Base-by-base conservation (phyloP, 37 sponge, comb jelly and placozoan genomes). In the Tethya wilhelma region DNA sequence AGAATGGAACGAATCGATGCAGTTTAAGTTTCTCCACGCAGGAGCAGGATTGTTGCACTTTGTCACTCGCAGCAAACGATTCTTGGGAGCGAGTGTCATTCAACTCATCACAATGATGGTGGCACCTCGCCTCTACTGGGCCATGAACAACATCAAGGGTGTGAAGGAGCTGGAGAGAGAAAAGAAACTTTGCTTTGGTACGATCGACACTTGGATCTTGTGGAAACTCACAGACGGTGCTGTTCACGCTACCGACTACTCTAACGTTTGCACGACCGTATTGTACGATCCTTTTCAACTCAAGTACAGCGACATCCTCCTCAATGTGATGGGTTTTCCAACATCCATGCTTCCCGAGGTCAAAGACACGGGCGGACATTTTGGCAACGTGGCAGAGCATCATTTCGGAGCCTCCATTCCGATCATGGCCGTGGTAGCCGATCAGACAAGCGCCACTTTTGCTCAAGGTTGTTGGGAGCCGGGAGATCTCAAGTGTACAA, bases 371-470 rank as follows among this genome's bases (percentile, higher is more conserved):
- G 83, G 81, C 28, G 93, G 86, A 0, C 60, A 84, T 64, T 94
- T 85, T 87, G 90, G 93, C 0, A 42, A 67, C 39, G 73, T 79
- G 14, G 80, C 56, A 4, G 69, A 78, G 56, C 45, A 77, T 29
- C 76, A 90, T 23, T 89, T 95, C 83, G 93, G 90, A 8, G 79
- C 77, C 12, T 43, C 77, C 3, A 86, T 94, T 58, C 91, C 92
- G 4, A 90, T 96, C 38, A 83, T 71, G 33, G 80, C 77, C 17
- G n/a, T 85, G 11, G 80, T 94, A 11, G 91, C 96, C 34, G 99
- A 98, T 68, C 99, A 98, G 83, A 91, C 93, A 39, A 91, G 93
- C 63, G 89, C 96, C 25, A 80, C 85, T 44, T 98, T 96, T 96
- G 99, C 92, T 19, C 90, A 96, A 29, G 64, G 79, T 56, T 96